Evolutionary conservation across 2,888 invertebrate genomes (phyloP).

Genomic region (Monopis laevigella): DNA sequence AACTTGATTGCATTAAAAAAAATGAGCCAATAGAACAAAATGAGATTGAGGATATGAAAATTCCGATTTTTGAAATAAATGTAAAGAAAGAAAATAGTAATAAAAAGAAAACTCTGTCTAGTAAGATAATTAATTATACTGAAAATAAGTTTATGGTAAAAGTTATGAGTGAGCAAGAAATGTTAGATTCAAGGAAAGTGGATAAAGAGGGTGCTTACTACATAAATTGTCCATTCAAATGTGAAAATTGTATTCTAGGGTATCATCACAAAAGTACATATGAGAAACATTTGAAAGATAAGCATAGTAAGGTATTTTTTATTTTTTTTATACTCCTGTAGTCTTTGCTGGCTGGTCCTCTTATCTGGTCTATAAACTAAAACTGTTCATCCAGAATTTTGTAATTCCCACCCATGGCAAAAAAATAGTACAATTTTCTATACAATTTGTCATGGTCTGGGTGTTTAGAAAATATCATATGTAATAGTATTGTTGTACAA

Average conservation of each 20-base stretch:
- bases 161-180: constrained; percentile 6
- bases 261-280: background rate
- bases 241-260: constrained; percentile 5
- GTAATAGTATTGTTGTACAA: too few relatives aligned
- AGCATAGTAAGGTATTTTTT: constrained; percentile 9
- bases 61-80: background rate
- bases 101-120: background rate
- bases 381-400: too few relatives aligned
- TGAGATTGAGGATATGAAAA: background rate
- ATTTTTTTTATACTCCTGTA: background rate
- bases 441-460: too few relatives aligned
- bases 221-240: background rate
- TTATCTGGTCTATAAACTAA: background rate
- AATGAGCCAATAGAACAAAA: background rate
- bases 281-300: background rate
- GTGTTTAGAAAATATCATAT: too few relatives aligned
- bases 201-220: background rate
- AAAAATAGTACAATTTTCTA: too few relatives aligned
- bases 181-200: background rate
- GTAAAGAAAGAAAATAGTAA: background rate
- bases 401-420: too few relatives aligned
- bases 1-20: too few relatives aligned
- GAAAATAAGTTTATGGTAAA: background rate
- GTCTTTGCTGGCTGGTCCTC: too few relatives aligned
- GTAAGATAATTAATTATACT: too few relatives aligned